Percentiles rank a stretch among this genome's conserved stretches.
phyloP scores from a whole-genome alignment of 2,888 invertebrate species.

The Crossocerus cetratus region DNA sequence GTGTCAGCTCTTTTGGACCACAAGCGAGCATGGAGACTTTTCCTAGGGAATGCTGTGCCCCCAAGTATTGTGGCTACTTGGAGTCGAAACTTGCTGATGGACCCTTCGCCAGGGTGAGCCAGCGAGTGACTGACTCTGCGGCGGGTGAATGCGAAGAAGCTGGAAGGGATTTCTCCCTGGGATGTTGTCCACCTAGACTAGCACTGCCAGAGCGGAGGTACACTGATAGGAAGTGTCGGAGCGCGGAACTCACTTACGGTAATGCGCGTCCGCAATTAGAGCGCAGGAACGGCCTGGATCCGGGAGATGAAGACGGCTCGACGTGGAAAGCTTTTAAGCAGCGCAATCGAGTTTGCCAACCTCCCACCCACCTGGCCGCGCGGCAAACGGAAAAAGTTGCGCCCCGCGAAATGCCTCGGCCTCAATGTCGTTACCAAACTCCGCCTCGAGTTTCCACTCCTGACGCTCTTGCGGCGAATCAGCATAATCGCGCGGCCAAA shows the following conservation, averaged over 20 bases:
- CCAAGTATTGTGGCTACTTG: background rate
- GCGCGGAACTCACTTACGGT: background rate
- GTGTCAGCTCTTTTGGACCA: conserved; percentile 22
- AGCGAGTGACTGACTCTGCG: background rate
- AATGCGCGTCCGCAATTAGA: background rate
- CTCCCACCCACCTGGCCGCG: background rate
- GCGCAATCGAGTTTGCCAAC: background rate
- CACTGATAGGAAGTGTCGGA: no score
- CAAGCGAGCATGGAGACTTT: background rate
- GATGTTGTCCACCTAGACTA: no score
- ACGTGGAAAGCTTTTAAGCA: background rate
- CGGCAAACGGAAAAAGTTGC: background rate
- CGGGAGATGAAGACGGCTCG: background rate
- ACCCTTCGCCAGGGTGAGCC: conserved; percentile 7
- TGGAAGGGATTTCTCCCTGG: no score
- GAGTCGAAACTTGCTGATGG: conserved; percentile 16
- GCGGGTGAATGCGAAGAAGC: no score
- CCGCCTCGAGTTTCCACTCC: no score
- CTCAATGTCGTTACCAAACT: background rate
- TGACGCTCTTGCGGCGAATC: no score
- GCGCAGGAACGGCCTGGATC: conserved; percentile 35
- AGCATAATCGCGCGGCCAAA: no score
- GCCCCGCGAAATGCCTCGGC: background rate
- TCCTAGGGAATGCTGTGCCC: background rate
- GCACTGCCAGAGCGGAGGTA: no score